These are phyloP conservation scores for Cheilosia vernalis DNA, from an alignment of 2,888 invertebrate genomes.

Conservation along the genomic window DNA sequence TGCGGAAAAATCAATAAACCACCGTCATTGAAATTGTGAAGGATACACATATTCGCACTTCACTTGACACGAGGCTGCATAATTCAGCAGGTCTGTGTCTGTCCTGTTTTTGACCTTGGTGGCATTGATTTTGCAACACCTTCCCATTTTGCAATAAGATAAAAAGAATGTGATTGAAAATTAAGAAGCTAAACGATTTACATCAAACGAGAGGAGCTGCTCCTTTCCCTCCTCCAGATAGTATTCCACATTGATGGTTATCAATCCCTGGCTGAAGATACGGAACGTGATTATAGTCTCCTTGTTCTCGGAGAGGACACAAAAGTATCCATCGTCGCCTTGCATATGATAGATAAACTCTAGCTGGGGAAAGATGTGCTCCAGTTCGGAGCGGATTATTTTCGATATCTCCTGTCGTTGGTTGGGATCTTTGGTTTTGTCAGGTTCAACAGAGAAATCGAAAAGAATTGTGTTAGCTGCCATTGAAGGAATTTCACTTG, in stretches of 20 bases:
- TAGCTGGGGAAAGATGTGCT: slow-evolving; percentile 89
- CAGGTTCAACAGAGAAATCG: slow-evolving; percentile 91
- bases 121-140: slow-evolving; percentile 53
- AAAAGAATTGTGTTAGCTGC: slow-evolving; percentile 91
- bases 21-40: slow-evolving; percentile 27
- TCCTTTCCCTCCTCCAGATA: slow-evolving; percentile 90
- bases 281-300: slow-evolving; percentile 89
- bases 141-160: slow-evolving; percentile 12
- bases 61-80: slow-evolving; percentile 57
- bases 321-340: slow-evolving; percentile 88
- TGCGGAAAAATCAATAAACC: slow-evolving; percentile 71
- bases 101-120: slow-evolving; percentile 52
- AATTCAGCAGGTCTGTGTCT: neutral
- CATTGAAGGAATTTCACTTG: slow-evolving; percentile 84
- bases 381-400: slow-evolving; percentile 88
- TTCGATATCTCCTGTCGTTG: slow-evolving; percentile 87
- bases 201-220: slow-evolving; percentile 90
- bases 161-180: neutral
- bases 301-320: slow-evolving; percentile 88
- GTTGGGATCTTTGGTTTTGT: slow-evolving; percentile 87
- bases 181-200: slow-evolving; percentile 81
- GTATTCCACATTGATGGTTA: slow-evolving; percentile 93
- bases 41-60: slow-evolving; percentile 23
- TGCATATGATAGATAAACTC: slow-evolving; percentile 88
- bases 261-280: slow-evolving; percentile 89